Evolutionary conservation across 2,888 invertebrate genomes (phyloP), one percentile per base, ranked within the genome.

Genomic region (Helleia helle): DNA sequence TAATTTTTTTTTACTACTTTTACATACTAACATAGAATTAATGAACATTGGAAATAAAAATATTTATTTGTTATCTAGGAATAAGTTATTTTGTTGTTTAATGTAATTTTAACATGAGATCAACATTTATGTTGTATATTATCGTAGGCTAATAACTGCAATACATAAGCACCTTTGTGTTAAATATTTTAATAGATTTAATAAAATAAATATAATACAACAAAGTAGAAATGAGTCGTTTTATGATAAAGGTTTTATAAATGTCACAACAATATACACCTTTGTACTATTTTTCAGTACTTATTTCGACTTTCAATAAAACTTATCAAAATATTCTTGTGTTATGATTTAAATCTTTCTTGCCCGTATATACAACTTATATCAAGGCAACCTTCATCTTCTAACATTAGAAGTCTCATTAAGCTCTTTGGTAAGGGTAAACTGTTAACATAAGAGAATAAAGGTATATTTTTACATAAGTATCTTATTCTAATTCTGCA

Each of bases 321-420:
- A 38, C 15, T 24, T 22, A 41, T 28, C n/a, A 15, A 14, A 22
- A 17, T 24, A 39, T 13, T 5, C 13, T n/a, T 25, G 9, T 38
- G 8, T 42, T 39, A 31, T 40, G 8, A 31, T 40, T 40, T 17
- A 13, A 14, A 22, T 15, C 24, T 25, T 14, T 13, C 28, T 36
- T 7, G 4, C 28, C 22, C 39, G 24, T 17, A 30, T 13, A 14
- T 18, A 30, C 30, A 39, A 38, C 36, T 43, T 22, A 39, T 4
- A 14, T 40, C 38, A 13, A 6, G 8, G 24, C 34, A 42, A 4
- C 41, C 62, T 57, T 71, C 75, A 49, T 86, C 79, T 62, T 89
- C 87, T 64, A 90, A 79, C 70, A 87, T 79, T 42, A 90, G 73
- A 67, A 83, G 90, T 48, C 65, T 71, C 59, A 87, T 87, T 52